Conservation (phyloP, 2,888 invertebrate species). For the Ectropis crepuscularia region DNA sequence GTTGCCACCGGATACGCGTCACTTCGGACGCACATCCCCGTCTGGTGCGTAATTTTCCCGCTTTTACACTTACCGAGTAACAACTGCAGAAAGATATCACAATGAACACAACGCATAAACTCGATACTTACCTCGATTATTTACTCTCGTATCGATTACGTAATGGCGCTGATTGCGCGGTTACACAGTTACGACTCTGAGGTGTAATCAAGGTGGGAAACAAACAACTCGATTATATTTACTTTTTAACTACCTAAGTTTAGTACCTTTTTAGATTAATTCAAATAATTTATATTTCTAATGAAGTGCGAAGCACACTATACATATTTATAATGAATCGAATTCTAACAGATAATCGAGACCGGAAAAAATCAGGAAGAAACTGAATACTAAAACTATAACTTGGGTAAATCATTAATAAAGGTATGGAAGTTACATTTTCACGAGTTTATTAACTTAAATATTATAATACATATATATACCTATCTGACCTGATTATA, state of each 20-base stretch:
- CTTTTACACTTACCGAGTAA: constrained; percentile 62
- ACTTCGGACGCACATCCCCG: constrained; percentile 77
- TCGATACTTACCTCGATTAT: constrained; percentile 61
- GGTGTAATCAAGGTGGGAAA: constrained; percentile 53
- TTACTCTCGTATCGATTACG: constrained; percentile 65
- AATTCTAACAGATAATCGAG: too few species aligned
- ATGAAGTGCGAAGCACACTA: too few species aligned
- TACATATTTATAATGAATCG: too few species aligned
- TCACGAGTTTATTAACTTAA: too few species aligned
- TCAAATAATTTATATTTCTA: too few species aligned
- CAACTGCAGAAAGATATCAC: constrained; percentile 54
- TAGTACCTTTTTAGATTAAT: too few species aligned
- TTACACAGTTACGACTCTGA: constrained; percentile 41
- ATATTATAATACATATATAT: too few species aligned
- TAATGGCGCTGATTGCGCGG: constrained; percentile 61
- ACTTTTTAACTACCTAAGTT: not conserved
- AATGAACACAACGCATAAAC: constrained; percentile 54
- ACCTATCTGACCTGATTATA: too few species aligned
- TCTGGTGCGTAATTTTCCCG: constrained; percentile 68
- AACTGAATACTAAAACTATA: too few species aligned
- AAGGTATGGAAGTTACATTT: too few species aligned
- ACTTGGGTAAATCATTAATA: too few species aligned
- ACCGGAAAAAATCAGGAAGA: too few species aligned
- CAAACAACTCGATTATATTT: constrained; percentile 36
- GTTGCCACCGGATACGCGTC: constrained; percentile 70